Conservation (phyloP, 2,797 vertebrate genomes). For the Anguilla megastoma region DNA sequence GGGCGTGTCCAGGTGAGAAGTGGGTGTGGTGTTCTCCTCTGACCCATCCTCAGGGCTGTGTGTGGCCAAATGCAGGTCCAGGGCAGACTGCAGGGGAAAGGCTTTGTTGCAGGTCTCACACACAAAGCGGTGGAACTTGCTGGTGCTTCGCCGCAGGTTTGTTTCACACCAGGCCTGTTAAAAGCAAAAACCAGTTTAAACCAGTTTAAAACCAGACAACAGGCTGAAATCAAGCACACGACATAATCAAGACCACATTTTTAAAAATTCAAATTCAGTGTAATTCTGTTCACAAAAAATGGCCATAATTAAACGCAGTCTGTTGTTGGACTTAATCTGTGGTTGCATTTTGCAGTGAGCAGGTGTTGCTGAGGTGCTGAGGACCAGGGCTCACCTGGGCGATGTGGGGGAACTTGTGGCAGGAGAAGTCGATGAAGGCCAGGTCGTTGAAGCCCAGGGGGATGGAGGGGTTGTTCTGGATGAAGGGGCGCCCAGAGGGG, state of each 20-base stretch:
- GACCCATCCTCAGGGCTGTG: constrained; percentile 21
- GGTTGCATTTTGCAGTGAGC: not conserved
- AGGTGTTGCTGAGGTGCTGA: not conserved
- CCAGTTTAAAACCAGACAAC: not conserved
- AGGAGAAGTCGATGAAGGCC: constrained; percentile 97
- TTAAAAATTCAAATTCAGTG: not conserved
- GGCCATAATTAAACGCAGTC: not conserved
- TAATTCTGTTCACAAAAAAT: not conserved
- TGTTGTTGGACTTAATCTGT: not conserved
- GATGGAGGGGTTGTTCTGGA: constrained; percentile 96
- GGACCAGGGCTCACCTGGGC: constrained; percentile 83
- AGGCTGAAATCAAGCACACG: not conserved
- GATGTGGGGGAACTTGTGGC: constrained; percentile 91
- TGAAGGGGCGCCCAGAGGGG: constrained; percentile 87
- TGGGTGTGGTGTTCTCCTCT: not conserved
- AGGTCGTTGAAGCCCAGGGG: constrained; percentile 94
- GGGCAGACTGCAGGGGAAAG: constrained; percentile 87
- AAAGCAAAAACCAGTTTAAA: constrained; percentile 1
- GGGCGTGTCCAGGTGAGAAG: constrained; percentile 40
- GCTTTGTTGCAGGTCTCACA: constrained; percentile 92
- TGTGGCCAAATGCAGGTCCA: constrained; percentile 81
- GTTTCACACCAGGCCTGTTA: constrained; percentile 94
- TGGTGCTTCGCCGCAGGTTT: constrained; percentile 90
- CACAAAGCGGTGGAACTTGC: constrained; percentile 91
- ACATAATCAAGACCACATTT: not conserved